phyloP scores from a whole-genome alignment of 2,888 invertebrate genomes.

The Cinara cedri region DNA sequence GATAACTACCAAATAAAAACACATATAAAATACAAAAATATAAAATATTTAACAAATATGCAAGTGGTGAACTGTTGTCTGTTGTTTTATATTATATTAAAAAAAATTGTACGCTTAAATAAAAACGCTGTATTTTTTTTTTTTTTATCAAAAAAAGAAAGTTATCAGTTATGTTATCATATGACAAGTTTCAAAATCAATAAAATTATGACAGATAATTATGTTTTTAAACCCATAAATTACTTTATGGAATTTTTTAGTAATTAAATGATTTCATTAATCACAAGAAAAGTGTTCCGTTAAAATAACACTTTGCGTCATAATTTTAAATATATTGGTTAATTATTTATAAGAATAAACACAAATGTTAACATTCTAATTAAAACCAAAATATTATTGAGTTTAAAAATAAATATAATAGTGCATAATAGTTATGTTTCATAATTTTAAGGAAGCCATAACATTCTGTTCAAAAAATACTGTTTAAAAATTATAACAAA shows the following conservation, averaged over 20 bases:
- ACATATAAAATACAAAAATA: too few relatives aligned
- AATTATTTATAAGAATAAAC: background rate
- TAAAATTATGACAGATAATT: background rate
- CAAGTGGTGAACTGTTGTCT: slow-evolving; percentile 8
- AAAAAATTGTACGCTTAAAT: slow-evolving; percentile 6
- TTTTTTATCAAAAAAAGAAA: background rate
- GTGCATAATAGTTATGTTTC: background rate
- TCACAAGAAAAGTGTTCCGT: background rate
- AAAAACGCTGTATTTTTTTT: background rate
- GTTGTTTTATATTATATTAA: slow-evolving; percentile 3
- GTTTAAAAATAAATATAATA: background rate
- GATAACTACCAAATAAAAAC: too few relatives aligned
- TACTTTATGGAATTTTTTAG: too few relatives aligned
- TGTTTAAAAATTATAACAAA: too few relatives aligned
- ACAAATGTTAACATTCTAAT: background rate
- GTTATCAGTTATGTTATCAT: background rate
- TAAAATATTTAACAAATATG: too few relatives aligned
- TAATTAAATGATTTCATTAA: background rate
- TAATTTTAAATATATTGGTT: background rate
- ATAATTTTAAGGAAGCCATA: background rate
- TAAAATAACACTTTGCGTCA: background rate
- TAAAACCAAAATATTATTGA: background rate
- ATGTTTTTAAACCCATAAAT: slow-evolving; percentile 3
- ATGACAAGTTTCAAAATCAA: too few relatives aligned
- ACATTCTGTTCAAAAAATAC: background rate